Conservation (phyloP, 1,140 invertebrate species). For the Hesperophylax magnus region DNA sequence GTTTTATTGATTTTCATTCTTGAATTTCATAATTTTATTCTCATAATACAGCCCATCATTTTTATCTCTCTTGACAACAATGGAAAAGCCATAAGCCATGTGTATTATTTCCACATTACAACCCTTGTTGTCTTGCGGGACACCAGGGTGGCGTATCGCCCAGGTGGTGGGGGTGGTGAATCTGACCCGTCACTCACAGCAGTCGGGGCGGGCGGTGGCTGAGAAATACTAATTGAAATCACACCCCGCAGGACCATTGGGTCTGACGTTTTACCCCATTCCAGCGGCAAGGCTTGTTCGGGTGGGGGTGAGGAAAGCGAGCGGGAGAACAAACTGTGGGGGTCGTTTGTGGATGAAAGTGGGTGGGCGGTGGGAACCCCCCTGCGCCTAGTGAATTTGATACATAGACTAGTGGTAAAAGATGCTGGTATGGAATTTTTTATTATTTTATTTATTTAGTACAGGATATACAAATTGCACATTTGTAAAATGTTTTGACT, state of each 20-base stretch:
- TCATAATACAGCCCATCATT: too few relatives aligned
- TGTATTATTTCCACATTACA: not conserved
- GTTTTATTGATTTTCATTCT: too few relatives aligned
- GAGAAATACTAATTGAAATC: slow-evolving; percentile 35
- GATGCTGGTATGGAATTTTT: too few relatives aligned
- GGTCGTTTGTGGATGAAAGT: not conserved
- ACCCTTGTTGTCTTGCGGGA: not conserved
- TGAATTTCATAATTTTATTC: too few relatives aligned
- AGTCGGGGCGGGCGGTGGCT: slow-evolving; percentile 1
- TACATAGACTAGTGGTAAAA: slow-evolving; percentile 2
- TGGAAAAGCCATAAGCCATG: too few relatives aligned
- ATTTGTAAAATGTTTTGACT: too few relatives aligned
- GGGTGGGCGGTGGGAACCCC: not conserved
- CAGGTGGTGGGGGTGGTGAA: not conserved
- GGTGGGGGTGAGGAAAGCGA: not conserved
- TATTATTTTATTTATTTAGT: not conserved
- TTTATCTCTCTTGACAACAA: too few relatives aligned
- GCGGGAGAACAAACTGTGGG: not conserved
- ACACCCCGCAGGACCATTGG: slow-evolving; percentile 8
- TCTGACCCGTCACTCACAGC: slow-evolving; percentile 17
- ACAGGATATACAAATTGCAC: too few relatives aligned
- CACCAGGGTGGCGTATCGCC: not conserved
- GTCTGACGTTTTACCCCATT: slow-evolving; percentile 16
- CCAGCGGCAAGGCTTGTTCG: not conserved
- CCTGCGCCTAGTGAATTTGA: not conserved